Conservation (phyloP, 2,797 vertebrate genomes). For the Tiaroga cobitis region DNA sequence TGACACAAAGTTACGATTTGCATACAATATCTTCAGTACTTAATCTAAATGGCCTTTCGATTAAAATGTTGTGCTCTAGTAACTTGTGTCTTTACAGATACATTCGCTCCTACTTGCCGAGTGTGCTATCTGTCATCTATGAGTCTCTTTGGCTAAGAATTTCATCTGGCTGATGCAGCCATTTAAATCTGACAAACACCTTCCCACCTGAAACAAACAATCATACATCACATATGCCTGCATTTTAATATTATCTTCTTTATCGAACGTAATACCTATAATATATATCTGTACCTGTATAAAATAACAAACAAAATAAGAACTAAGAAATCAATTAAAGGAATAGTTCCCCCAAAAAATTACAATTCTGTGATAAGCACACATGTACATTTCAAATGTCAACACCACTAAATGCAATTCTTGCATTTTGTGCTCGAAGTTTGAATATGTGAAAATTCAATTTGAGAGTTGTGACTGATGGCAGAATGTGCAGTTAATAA, state of each 20-base stretch:
- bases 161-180: slow-evolving; percentile 82
- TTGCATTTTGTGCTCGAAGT: not conserved
- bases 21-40: slow-evolving; percentile 70
- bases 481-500: not conserved
- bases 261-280: slow-evolving; percentile 68
- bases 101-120: slow-evolving; percentile 65
- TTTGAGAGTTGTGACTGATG: not conserved
- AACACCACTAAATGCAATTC: not conserved
- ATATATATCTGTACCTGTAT: slow-evolving; percentile 76
- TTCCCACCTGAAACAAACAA: slow-evolving; percentile 63
- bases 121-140: slow-evolving; percentile 57
- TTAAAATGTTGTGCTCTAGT: slow-evolving; percentile 75
- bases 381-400: not conserved
- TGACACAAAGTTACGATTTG: slow-evolving; percentile 75
- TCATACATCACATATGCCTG: slow-evolving; percentile 66
- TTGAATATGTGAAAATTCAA: not conserved
- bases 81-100: slow-evolving; percentile 70
- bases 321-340: slow-evolving; percentile 57
- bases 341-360: slow-evolving; percentile 43
- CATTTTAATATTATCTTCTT: slow-evolving; percentile 61
- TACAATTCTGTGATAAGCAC: slow-evolving; percentile 70
- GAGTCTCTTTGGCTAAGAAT: slow-evolving; percentile 72
- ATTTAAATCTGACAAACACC: slow-evolving; percentile 68
- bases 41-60: slow-evolving; percentile 58
- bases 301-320: slow-evolving; percentile 73